Percentiles rank a stretch among this genome's conserved stretches.
Evolutionary conservation across 2,797 vertebrate species (phyloP).

Genomic region (Phataginus tetradactyla): DNA sequence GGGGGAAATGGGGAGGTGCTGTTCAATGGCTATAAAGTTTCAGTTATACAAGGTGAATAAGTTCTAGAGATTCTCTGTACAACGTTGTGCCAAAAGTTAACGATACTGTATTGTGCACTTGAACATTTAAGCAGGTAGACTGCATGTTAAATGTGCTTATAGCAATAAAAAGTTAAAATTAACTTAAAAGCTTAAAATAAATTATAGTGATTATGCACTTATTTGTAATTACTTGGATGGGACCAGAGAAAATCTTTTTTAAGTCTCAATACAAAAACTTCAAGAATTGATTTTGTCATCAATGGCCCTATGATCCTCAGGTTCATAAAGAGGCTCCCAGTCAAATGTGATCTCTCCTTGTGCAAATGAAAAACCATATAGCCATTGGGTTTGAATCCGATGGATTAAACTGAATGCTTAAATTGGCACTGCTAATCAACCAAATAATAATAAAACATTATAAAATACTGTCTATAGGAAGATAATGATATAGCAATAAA

Average conservation of each 20-base stretch:
- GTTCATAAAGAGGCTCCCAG: background rate
- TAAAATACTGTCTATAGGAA: constrained; percentile 39
- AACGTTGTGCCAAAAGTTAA: background rate
- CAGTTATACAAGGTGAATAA: background rate
- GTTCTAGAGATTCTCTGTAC: background rate
- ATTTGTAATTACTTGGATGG: background rate
- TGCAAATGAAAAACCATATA: background rate
- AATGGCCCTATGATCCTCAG: background rate
- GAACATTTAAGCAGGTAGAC: background rate
- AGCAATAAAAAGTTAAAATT: background rate
- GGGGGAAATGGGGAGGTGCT: background rate
- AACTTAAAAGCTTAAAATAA: background rate
- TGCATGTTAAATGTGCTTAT: background rate
- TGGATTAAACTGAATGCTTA: background rate
- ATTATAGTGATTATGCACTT: background rate
- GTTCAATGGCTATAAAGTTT: background rate
- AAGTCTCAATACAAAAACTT: background rate
- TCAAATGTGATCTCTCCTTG: background rate
- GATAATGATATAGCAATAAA: constrained; percentile 52
- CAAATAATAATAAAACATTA: constrained; percentile 44
- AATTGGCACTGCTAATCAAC: background rate
- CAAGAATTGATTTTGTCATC: background rate
- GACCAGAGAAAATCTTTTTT: background rate
- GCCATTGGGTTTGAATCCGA: background rate
- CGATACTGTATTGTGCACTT: background rate